A percentile compares a stretch with the other conserved stretches of the same genome.
Conservation (phyloP, 2,797 vertebrate species). For the Alauda arvensis region DNA sequence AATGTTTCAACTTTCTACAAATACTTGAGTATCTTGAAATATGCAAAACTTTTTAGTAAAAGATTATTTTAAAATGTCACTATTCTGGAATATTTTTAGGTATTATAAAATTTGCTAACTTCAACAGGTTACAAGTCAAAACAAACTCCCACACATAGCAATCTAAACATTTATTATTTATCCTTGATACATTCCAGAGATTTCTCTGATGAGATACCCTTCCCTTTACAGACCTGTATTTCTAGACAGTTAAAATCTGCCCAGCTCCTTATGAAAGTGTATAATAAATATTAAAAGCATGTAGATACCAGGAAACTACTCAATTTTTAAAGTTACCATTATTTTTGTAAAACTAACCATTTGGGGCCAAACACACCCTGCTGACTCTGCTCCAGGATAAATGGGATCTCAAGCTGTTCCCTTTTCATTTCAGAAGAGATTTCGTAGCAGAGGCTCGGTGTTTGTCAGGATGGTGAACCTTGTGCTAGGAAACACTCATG, state of each 20-base stretch:
- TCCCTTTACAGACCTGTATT: not conserved
- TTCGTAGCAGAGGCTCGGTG: not conserved
- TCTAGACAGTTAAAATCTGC: not conserved
- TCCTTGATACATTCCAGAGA: not conserved
- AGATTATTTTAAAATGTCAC: not conserved
- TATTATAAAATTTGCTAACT: not conserved
- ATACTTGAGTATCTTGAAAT: not conserved
- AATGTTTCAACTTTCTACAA: not conserved
- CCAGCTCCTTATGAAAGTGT: not conserved
- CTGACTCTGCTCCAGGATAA: not conserved
- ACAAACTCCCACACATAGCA: not conserved
- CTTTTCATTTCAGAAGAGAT: not conserved
- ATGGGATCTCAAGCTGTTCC: fast-evolving
- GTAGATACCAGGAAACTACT: not conserved
- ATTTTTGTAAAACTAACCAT: not conserved
- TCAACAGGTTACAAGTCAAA: not conserved
- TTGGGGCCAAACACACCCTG: not conserved
- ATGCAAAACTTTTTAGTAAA: not conserved
- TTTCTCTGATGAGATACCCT: not conserved
- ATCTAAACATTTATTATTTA: not conserved
- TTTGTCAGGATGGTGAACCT: not conserved
- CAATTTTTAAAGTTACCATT: not conserved
- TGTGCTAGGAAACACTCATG: not conserved
- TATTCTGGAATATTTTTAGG: not conserved
- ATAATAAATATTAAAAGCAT: not conserved